Evolutionary conservation across 2,113 vertebrate genomes (phyloP), one percentile per base, ranked within the genome.

Genomic region (Oncorhynchus mykiss): DNA sequence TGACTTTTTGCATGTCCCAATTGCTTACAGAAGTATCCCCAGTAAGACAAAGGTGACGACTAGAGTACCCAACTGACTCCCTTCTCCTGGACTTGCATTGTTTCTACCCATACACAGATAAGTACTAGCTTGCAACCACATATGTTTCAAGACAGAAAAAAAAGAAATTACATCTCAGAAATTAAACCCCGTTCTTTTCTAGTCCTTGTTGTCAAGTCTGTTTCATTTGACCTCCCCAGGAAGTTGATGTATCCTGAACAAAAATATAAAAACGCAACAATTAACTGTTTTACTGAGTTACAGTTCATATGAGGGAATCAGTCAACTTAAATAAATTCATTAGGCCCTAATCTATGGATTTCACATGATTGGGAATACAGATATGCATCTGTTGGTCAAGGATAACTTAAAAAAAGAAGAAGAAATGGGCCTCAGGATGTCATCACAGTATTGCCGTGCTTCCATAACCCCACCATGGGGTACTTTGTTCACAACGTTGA

Each of bases 1-100:
- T 85, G 83, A 88, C 76, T 86, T 80, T 82, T 76, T 73, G 85
- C 57, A 72, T 82, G 87, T 86, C 82, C 84, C 80, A 91, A 90
- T 91, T 85, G 79, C 83, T 86, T 84, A 79, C 77, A 71, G 25
- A 51, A 88, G 87, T 45, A 45, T 45, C 39, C 39, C 9, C 39
- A 45, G 39, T 45, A 45, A 45, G 8, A 45, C 39, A 45, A 45
- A 45, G 9, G 69, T 74, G 77, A 82, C 86, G 73, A 45, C 39
- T 11, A 71, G 25, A 79, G 85, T 72, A 84, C 76, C 81, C 83
- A 78, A 78, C 81, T 73, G 68, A 80, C 85, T 45, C 39, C 8
- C 39, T 45, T 45, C 39, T 45, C 9, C 39, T 45, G 84, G 75
- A 83, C 73, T 70, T 62, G 74, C 74, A 77, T 86, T 71, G 69